Conservation (phyloP, 2,113 vertebrate species). For the Aldabrachelys gigantea region DNA sequence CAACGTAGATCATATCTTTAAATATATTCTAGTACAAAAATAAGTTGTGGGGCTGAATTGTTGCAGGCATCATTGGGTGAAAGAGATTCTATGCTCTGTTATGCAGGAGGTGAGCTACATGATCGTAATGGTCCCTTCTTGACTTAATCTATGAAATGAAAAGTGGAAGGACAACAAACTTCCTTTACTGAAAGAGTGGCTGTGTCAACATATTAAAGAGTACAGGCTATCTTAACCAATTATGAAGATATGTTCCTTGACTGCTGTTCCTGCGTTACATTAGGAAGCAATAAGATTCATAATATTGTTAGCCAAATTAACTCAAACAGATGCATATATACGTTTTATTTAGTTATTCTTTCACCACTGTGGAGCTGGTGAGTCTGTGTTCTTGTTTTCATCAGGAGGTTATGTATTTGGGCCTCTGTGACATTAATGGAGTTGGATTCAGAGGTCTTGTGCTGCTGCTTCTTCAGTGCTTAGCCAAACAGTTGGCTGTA, state of each 20-base stretch:
- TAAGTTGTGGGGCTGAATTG: neutral
- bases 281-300: neutral
- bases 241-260: too few species aligned
- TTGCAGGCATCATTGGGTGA: neutral
- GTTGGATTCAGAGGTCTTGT: neutral
- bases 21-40: neutral
- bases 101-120: rapidly evolving
- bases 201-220: rapidly evolving
- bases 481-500: too few species aligned
- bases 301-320: neutral
- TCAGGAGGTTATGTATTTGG: neutral
- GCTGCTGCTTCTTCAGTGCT: neutral
- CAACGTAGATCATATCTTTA: neutral
- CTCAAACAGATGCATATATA: neutral
- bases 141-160: rapidly evolving
- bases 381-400: neutral
- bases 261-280: neutral
- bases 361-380: rapidly evolving
- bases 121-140: rapidly evolving
- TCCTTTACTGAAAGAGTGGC: neutral
- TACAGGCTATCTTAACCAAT: rapidly evolving
- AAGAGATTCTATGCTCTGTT: neutral
- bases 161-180: rapidly evolving
- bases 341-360: neutral
- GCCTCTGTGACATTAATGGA: neutral